Percentiles rank a stretch among this genome's conserved stretches.
Evolutionary conservation across 2,888 invertebrate genomes (phyloP).

Genomic region (Oxystoma pomonae): DNA sequence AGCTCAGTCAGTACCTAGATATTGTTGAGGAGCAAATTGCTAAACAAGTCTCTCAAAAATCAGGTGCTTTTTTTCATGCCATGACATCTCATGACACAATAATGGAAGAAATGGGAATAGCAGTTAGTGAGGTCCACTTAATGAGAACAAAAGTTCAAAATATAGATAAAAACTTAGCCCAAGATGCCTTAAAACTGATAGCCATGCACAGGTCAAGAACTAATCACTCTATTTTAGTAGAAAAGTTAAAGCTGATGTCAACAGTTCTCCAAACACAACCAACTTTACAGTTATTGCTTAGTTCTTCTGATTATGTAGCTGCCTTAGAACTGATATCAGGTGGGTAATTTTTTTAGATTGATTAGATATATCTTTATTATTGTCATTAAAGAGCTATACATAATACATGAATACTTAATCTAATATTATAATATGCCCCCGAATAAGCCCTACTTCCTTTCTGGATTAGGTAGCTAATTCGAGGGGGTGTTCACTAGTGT

Average conservation of each 20-base stretch:
- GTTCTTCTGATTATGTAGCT: conserved; percentile 95
- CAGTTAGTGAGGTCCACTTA: conserved; percentile 69
- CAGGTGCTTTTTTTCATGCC: conserved; percentile 95
- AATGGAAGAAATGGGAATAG: conserved; percentile 89
- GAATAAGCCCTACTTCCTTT: too few relatives aligned
- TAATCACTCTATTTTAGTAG: conserved; percentile 63
- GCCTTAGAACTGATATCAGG: conserved; percentile 95
- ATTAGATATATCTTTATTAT: too few relatives aligned
- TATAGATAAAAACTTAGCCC: conserved; percentile 75
- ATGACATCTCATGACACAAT: conserved; percentile 98
- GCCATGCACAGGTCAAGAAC: conserved; percentile 62
- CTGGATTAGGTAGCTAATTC: too few relatives aligned
- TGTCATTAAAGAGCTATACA: too few relatives aligned
- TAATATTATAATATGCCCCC: too few relatives aligned
- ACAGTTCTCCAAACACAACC: conserved; percentile 98
- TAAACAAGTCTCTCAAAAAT: conserved; percentile 89
- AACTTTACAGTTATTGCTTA: conserved; percentile 89
- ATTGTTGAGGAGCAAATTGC: conserved; percentile 92
- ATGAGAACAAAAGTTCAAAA: conserved; percentile 71
- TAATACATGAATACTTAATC: too few relatives aligned
- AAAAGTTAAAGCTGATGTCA: conserved; percentile 83
- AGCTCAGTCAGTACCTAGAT: conserved; percentile 90
- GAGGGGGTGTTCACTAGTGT: too few relatives aligned
- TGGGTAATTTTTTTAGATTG: too few relatives aligned
- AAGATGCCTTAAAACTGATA: conserved; percentile 74